Evolutionary conservation across 2,888 invertebrate species (phyloP).

Genomic region (Poecilobothrus nobilitatus): DNA sequence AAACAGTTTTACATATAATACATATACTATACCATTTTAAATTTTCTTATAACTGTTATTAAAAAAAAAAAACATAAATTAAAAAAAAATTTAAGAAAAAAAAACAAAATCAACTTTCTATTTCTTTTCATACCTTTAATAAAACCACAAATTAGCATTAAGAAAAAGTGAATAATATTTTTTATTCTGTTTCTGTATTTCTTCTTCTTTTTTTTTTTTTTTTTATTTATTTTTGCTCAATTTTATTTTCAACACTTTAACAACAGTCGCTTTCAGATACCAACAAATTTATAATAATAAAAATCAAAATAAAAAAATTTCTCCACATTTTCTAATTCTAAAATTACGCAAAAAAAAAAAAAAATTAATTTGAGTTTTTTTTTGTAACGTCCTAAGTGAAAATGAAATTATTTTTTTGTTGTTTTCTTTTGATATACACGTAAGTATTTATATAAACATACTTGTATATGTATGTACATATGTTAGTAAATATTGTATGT

Average conservation of each 20-base stretch:
- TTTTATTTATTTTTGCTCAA: not conserved
- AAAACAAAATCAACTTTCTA: not conserved
- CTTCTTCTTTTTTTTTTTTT: not conserved
- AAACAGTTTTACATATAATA: too few relatives aligned
- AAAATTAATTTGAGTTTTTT: too few relatives aligned
- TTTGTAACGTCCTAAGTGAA: too few relatives aligned
- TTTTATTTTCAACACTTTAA: too few relatives aligned
- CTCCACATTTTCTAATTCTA: not conserved
- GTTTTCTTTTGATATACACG: too few relatives aligned
- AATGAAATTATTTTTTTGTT: too few relatives aligned
- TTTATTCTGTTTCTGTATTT: too few relatives aligned
- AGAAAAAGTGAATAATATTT: too few relatives aligned
- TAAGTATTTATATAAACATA: too few relatives aligned
- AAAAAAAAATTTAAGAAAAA: not conserved
- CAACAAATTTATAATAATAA: not conserved
- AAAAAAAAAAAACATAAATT: not conserved
- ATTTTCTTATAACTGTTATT: slow-evolving; percentile 4
- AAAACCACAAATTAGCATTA: not conserved
- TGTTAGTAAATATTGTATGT: too few relatives aligned
- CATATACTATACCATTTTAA: not conserved
- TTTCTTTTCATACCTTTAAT: slow-evolving; percentile 1
- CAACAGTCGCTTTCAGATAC: not conserved
- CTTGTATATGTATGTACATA: too few relatives aligned
- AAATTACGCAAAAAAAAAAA: not conserved
- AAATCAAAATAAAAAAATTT: not conserved